Evolutionary conservation across 2,888 invertebrate species (phyloP), one percentile per base, ranked within the genome.

Genomic region (Notocelia uddmanniana): DNA sequence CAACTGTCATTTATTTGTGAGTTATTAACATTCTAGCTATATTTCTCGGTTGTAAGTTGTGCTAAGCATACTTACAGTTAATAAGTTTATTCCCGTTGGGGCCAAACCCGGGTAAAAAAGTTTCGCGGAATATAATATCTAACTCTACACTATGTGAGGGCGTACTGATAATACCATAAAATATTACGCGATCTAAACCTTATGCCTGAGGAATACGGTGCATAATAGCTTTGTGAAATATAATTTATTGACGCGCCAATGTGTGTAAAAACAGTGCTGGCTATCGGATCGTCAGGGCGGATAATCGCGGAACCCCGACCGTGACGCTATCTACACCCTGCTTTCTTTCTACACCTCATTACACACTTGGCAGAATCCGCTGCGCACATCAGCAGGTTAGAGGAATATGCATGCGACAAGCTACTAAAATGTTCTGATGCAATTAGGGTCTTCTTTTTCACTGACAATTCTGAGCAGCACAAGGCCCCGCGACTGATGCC

Each of bases 301-400:
- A 19, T 34, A 63, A 34, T 63, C 34, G 34, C 15, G 13, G 34
- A 63, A 10, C 52, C 19, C 34, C 34, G 34, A 26, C 69, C 58
- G 64, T 68, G 48, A 68, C 64, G 57, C 50, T 57, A 18, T 31
- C 26, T 64, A 31, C 45, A 13, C 37, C 37, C 41, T 31, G 18
- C 34, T 62, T 59, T 69, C 54, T 73, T 63, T 57, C 63, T 55
- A 52, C 66, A 73, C 72, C 58, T 58, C 50, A 60, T 60, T 67
- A 60, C 26, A n/a, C 45, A 55, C 37, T 50, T 13, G 45, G 45
- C 18, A 45, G 60, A 60, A 45, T 23, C 3, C n/a, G 45, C 23
- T 10, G 2, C 15, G 15, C n/a, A 45, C 45, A 60, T n/a, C n/a
- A 23, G 15, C 23, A 45, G 23, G 45, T 45, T 45, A 0, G 5